Conservation (phyloP, 2,797 vertebrate genomes). For the Rhynchotus rufescens region DNA sequence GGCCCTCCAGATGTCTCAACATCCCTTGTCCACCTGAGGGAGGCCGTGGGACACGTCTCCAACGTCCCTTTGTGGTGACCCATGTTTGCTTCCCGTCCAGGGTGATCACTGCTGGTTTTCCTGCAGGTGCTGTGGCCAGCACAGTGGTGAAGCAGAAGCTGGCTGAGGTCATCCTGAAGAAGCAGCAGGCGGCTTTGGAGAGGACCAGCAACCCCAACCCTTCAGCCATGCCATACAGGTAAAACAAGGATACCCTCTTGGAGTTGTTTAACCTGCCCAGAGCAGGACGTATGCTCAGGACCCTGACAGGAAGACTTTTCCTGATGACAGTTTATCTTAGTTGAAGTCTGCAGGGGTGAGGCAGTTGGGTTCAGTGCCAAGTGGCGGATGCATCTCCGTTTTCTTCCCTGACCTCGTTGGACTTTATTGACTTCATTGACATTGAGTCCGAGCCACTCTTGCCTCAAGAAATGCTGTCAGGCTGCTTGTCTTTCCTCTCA, state of each 20-base stretch:
- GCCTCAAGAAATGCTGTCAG: not conserved
- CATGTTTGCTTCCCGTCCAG: not conserved
- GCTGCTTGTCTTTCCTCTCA: not conserved
- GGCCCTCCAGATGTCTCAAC: not conserved
- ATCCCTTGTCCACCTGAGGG: too few relatives aligned
- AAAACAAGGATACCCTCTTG: not conserved
- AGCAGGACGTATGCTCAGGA: not conserved
- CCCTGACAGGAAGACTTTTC: not conserved
- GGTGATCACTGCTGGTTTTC: not conserved
- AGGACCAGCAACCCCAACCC: conserved; percentile 84
- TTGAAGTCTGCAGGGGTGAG: fast-evolving
- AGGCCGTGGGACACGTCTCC: fast-evolving
- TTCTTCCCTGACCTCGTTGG: not conserved
- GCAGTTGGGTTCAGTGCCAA: not conserved
- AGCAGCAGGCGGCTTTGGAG: conserved; percentile 92
- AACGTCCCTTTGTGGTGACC: not conserved
- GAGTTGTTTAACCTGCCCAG: not conserved
- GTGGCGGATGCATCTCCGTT: not conserved
- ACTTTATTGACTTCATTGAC: not conserved
- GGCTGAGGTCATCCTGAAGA: conserved; percentile 94
- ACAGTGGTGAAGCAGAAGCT: conserved; percentile 94
- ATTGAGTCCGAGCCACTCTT: too few relatives aligned
- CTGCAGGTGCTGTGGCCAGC: conserved; percentile 92
- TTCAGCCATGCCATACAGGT: conserved; percentile 89
- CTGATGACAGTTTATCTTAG: not conserved